A percentile compares a stretch with the other conserved stretches of the same genome.
Conservation (phyloP, 1,140 invertebrate species). For the Chelonus insularis region DNA sequence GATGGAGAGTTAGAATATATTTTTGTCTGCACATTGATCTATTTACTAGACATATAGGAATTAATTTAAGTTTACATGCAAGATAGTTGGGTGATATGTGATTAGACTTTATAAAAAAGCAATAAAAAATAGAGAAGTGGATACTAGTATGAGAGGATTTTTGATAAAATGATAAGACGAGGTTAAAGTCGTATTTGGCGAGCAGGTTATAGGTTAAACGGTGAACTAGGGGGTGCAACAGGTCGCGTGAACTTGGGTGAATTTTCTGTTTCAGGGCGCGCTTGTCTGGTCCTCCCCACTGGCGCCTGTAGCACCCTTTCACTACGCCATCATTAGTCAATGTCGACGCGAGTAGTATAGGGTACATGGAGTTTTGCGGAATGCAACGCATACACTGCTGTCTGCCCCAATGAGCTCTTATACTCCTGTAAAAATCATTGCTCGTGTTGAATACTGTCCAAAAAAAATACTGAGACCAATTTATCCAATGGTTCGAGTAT, state of each 20-base stretch:
- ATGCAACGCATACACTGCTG: conserved; percentile 47
- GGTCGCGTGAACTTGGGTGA: conserved; percentile 61
- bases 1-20: too few relatives aligned
- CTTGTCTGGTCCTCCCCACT: conserved; percentile 45
- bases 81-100: too few relatives aligned
- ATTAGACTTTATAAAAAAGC: too few relatives aligned
- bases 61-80: too few relatives aligned
- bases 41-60: too few relatives aligned
- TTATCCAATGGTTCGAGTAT: conserved; percentile 22
- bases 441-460: too few relatives aligned
- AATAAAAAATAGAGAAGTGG: background rate
- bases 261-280: conserved; percentile 59
- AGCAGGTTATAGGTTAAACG: conserved; percentile 62
- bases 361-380: conserved; percentile 50
- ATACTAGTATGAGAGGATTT: conserved; percentile 36
- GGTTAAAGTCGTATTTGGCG: conserved; percentile 61
- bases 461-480: conserved; percentile 38
- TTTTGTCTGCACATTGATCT: too few relatives aligned
- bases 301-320: conserved; percentile 37
- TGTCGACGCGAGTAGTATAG: conserved; percentile 55
- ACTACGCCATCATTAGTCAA: conserved; percentile 60
- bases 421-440: too few relatives aligned
- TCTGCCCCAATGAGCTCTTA: conserved; percentile 51
- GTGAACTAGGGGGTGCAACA: conserved; percentile 60
- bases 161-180: conserved; percentile 61